Evolutionary conservation across 2,797 vertebrate species (phyloP).

Genomic region (Coregonus ussuriensis): DNA sequence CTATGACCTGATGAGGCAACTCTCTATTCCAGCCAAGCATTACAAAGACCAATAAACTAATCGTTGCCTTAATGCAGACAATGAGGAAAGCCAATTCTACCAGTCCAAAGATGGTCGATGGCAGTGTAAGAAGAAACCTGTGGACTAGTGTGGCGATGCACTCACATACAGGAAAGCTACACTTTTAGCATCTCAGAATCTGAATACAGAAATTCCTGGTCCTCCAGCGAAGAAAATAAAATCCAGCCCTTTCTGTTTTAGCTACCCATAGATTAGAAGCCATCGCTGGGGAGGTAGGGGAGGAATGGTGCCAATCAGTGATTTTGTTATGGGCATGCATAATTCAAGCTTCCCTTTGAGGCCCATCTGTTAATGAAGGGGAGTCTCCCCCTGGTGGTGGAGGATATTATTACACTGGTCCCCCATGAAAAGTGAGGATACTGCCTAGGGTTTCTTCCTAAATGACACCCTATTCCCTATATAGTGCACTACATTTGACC

Average conservation of each 20-base stretch:
- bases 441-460: too few relatives aligned
- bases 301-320: background rate
- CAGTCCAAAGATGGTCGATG: background rate
- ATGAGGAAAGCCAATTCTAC: background rate
- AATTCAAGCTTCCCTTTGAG: background rate
- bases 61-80: background rate
- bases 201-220: background rate
- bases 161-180: background rate
- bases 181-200: background rate
- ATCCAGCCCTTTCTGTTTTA: background rate
- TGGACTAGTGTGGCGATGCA: background rate
- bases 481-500: too few relatives aligned
- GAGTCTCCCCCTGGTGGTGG: conserved; percentile 71
- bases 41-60: background rate
- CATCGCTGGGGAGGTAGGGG: background rate
- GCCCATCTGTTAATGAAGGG: conserved; percentile 24
- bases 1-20: background rate
- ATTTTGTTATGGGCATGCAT: conserved; percentile 2
- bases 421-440: background rate
- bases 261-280: background rate
- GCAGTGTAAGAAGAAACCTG: background rate
- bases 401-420: conserved; percentile 18
- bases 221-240: background rate
- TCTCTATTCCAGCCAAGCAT: conserved; percentile 15
- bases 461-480: too few relatives aligned